Conservation (phyloP, 2,113 vertebrate genomes). For the Oplegnathus fasciatus region DNA sequence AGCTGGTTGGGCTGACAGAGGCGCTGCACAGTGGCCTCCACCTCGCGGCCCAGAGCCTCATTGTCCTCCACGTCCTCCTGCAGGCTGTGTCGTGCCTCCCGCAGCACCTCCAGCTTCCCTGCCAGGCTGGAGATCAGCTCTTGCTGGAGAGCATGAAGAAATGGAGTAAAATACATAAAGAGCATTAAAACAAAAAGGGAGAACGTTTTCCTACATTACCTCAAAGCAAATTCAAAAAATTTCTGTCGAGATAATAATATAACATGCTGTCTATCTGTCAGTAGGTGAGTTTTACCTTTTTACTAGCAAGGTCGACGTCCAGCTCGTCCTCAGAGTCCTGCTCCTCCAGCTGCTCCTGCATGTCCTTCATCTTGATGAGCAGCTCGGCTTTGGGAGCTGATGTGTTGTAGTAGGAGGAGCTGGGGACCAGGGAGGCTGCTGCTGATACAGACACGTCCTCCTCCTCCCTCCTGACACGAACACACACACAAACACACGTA, state of each 20-base stretch:
- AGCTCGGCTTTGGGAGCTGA: constrained; percentile 96
- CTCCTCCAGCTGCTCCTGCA: constrained; percentile 88
- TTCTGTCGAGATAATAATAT: not conserved
- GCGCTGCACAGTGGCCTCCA: constrained; percentile 88
- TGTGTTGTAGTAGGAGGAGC: constrained; percentile 94
- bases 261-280: not conserved
- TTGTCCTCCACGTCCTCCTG: constrained; percentile 94
- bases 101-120: constrained; percentile 91
- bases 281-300: constrained; percentile 87
- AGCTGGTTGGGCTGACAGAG: constrained; percentile 93
- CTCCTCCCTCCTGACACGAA: constrained; percentile 83
- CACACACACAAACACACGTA: constrained; percentile 1
- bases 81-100: constrained; percentile 90
- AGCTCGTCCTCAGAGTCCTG: constrained; percentile 91
- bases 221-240: not conserved
- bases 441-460: constrained; percentile 63
- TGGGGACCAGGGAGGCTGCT: constrained; percentile 88
- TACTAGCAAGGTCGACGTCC: constrained; percentile 89
- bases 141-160: constrained; percentile 82
- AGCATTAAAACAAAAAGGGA: not conserved
- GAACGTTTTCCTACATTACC: no score
- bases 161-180: not conserved
- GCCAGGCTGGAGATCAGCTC: constrained; percentile 93
- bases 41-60: constrained; percentile 89
- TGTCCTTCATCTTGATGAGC: constrained; percentile 96